Evolutionary conservation across 2,113 vertebrate species (phyloP).

Genomic region (Empidonax alnorum): DNA sequence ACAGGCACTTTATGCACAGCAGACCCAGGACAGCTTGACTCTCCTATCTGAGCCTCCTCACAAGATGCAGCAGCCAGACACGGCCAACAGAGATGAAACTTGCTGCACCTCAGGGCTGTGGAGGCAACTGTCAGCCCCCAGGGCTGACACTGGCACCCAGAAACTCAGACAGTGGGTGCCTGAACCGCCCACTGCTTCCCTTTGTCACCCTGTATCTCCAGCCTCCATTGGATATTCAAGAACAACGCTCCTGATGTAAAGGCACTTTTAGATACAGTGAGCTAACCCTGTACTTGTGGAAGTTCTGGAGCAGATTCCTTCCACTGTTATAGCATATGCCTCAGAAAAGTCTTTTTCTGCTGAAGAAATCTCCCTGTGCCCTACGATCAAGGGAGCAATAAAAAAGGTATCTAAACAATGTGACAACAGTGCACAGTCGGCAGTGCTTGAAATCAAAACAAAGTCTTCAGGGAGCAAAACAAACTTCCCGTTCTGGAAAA

Average conservation of each 20-base stretch:
- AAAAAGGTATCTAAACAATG: conserved; percentile 29
- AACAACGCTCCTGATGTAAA: neutral
- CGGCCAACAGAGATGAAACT: neutral
- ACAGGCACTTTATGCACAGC: neutral
- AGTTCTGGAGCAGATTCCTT: neutral
- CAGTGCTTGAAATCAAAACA: neutral
- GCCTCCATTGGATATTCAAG: neutral
- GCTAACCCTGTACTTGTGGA: neutral
- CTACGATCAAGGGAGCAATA: neutral
- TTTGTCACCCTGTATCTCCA: neutral
- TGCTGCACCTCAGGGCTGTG: neutral
- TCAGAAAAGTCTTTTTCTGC: neutral
- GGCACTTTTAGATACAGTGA: neutral
- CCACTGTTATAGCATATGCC: neutral
- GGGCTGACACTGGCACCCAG: neutral
- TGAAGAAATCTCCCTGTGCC: neutral
- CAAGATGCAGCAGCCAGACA: neutral
- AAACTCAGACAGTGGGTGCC: neutral
- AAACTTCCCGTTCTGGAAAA: neutral
- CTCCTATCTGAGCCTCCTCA: neutral
- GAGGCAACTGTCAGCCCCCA: neutral
- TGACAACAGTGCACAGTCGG: neutral
- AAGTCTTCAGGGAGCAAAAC: neutral
- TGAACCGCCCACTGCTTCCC: neutral
- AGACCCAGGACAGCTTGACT: neutral